Evolutionary conservation across 2,113 vertebrate genomes (phyloP).

Genomic region (Globicephala melas): DNA sequence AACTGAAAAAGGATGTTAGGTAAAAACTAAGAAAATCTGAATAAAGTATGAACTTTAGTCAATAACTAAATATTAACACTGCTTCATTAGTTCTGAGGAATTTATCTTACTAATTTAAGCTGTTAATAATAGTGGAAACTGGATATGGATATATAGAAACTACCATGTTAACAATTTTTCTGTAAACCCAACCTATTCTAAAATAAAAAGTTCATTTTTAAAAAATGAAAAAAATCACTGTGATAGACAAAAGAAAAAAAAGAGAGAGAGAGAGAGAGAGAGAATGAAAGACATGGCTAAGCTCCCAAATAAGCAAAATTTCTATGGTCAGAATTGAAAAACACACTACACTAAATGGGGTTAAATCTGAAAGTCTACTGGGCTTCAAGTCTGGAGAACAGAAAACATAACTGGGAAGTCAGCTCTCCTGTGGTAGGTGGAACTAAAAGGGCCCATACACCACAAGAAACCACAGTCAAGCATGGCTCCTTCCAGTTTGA

Average conservation of each 20-base stretch:
- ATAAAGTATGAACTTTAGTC: neutral
- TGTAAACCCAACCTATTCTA: neutral
- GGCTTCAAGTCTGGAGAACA: neutral
- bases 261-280: neutral
- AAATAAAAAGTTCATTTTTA: neutral
- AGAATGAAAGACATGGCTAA: neutral
- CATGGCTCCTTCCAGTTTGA: neutral
- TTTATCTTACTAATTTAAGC: neutral
- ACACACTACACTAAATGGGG: neutral
- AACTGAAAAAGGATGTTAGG: neutral
- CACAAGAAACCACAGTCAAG: neutral
- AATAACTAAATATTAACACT: neutral
- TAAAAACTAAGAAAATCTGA: neutral
- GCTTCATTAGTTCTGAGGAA: neutral
- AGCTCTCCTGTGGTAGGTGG: neutral
- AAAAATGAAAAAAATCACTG: neutral
- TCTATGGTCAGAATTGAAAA: neutral
- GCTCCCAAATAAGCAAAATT: neutral
- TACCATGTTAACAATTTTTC: neutral
- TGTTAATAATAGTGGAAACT: neutral
- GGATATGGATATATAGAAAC: neutral
- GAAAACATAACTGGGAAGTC: neutral
- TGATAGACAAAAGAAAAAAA: neutral
- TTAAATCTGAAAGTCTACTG: neutral
- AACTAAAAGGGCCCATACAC: neutral